phyloP scores from a whole-genome alignment of 1,140 invertebrate genomes.

The Watersipora subatra region DNA sequence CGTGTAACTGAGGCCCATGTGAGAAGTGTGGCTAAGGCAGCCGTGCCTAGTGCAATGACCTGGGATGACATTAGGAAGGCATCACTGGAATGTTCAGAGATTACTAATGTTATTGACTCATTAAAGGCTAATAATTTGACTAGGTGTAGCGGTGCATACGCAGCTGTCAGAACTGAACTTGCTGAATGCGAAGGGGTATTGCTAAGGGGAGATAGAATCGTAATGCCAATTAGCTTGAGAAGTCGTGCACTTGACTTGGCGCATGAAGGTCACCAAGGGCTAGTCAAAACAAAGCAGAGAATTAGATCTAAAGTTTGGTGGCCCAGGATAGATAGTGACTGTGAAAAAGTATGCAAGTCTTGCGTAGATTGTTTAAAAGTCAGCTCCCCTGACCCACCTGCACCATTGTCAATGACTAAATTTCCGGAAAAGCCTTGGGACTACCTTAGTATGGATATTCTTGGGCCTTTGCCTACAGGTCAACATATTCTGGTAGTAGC shows the following conservation, averaged over 20 bases:
- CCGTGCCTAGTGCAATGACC: neutral
- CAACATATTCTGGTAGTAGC: neutral
- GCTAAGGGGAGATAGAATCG: slow-evolving; percentile 10
- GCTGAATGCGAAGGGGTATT: neutral
- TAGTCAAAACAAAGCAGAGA: slow-evolving; percentile 21
- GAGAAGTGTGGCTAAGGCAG: neutral
- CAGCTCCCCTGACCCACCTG: slow-evolving; percentile 2
- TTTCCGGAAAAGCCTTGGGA: neutral
- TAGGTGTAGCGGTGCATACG: neutral
- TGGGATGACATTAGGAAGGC: neutral
- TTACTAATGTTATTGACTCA: neutral
- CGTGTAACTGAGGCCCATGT: neutral
- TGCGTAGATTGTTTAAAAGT: slow-evolving; percentile 13
- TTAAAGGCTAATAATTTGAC: neutral
- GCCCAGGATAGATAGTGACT: slow-evolving; percentile 20
- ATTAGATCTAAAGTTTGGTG: slow-evolving; percentile 28
- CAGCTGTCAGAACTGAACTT: neutral
- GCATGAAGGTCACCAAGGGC: slow-evolving; percentile 18
- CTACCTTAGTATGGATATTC: neutral
- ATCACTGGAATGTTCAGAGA: neutral
- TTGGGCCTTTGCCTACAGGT: neutral
- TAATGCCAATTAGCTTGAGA: slow-evolving; percentile 15
- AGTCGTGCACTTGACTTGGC: slow-evolving; percentile 16
- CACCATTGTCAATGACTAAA: neutral
- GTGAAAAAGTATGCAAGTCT: slow-evolving; percentile 8